phyloP scores from a whole-genome alignment of 1,140 invertebrate species.

The Paraescarpia echinospica region DNA sequence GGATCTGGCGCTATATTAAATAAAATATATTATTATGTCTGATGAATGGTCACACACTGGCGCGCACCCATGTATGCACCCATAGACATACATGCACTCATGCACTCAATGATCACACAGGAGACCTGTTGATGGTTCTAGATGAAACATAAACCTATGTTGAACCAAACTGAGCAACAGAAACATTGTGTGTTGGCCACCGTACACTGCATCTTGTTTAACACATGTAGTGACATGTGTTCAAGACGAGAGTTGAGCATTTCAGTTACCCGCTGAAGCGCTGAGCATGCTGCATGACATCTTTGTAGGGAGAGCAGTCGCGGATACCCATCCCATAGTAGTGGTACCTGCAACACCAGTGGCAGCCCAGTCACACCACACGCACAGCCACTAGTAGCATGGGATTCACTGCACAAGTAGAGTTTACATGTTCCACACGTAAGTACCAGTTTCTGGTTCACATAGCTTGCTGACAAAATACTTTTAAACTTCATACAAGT shows the following conservation, averaged over 20 bases:
- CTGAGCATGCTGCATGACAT: slow-evolving; percentile 51
- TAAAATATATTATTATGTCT: too few species aligned
- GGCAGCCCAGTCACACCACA: background rate
- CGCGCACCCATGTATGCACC: background rate
- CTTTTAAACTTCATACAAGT: too few species aligned
- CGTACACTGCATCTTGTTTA: too few species aligned
- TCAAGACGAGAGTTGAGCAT: background rate
- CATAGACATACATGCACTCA: background rate
- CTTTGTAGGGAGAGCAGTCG: slow-evolving; percentile 60
- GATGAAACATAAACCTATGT: background rate
- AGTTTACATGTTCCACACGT: background rate
- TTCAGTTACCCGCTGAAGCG: background rate
- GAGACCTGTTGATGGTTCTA: background rate
- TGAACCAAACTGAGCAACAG: background rate
- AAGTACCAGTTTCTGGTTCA: too few species aligned
- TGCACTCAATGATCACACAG: background rate
- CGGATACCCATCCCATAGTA: slow-evolving; percentile 64
- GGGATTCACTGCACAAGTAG: background rate
- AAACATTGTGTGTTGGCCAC: background rate
- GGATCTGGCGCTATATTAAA: too few species aligned
- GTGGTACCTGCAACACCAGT: slow-evolving; percentile 56
- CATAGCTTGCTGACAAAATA: too few species aligned
- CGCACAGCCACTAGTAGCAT: background rate
- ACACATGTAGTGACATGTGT: background rate
- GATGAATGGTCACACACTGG: too few species aligned